Percentiles rank a stretch among this genome's conserved stretches.
phyloP scores from a whole-genome alignment of 2,888 invertebrate genomes.

The Hermaeophaga mercurialis region DNA sequence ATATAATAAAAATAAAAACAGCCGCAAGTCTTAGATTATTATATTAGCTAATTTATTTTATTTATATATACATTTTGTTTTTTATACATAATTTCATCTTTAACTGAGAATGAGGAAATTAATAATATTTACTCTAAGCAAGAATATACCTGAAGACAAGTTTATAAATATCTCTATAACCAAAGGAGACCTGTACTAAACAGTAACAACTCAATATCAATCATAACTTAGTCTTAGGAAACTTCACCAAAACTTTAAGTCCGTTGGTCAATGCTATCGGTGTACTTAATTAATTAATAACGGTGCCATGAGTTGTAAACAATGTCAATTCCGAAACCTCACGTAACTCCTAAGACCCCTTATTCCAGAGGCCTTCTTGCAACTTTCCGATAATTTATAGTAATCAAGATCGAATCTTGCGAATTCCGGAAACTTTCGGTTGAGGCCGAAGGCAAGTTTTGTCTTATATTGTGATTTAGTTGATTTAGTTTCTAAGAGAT shows the following conservation, averaged over 20 bases:
- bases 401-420: conserved; percentile 25
- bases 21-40: no score
- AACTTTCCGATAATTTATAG: conserved; percentile 26
- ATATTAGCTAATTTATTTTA: no score
- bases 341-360: conserved; percentile 15
- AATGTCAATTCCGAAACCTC: conserved; percentile 21
- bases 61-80: no score
- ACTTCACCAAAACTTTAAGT: neutral
- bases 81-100: no score
- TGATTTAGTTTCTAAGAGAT: conserved; percentile 22
- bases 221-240: neutral
- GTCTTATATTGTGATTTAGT: conserved; percentile 25
- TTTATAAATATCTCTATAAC: no score
- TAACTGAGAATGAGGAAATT: no score
- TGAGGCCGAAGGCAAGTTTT: conserved; percentile 4
- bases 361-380: conserved; percentile 18
- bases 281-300: conserved; percentile 14
- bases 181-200: no score
- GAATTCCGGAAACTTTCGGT: conserved; percentile 19
- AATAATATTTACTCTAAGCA: no score
- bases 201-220: neutral
- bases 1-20: no score
- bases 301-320: conserved; percentile 19
- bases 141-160: no score
- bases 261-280: neutral